Evolutionary conservation across 2,797 vertebrate genomes (phyloP).

Genomic region (Fistularia commersonii): DNA sequence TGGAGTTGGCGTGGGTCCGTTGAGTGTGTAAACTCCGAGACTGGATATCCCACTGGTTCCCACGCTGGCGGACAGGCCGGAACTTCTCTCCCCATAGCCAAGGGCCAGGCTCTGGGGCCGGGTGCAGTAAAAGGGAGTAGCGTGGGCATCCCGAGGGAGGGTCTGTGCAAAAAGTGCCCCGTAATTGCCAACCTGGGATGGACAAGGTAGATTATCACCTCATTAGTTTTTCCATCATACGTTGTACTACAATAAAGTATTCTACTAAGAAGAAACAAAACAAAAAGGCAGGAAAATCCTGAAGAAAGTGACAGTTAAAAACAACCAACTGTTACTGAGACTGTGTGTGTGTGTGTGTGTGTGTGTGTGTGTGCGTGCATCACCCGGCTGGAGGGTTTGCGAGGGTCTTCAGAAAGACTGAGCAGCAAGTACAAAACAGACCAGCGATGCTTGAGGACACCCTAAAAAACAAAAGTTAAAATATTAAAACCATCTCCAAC

Average conservation of each 20-base stretch:
- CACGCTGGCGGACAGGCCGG: conserved; percentile 76
- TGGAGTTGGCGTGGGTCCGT: conserved; percentile 84
- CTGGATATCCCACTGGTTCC: conserved; percentile 96
- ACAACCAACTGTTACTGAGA: background rate
- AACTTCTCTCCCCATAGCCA: conserved; percentile 81
- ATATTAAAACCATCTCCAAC: background rate
- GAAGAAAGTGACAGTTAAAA: background rate
- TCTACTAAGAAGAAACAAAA: background rate
- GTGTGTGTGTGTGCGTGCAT: conserved; percentile 1
- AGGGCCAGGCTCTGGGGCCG: conserved; percentile 91
- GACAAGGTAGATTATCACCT: background rate
- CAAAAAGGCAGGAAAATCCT: too few relatives aligned
- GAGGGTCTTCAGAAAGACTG: conserved; percentile 95
- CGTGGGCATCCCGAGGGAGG: conserved; percentile 91
- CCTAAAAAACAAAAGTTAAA: conserved; percentile 65
- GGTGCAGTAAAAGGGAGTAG: conserved; percentile 93
- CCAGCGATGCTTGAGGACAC: conserved; percentile 95
- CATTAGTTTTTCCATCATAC: background rate
- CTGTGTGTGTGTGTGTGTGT: too few relatives aligned
- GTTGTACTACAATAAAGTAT: background rate
- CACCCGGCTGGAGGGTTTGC: conserved; percentile 88
- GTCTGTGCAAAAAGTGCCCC: conserved; percentile 89
- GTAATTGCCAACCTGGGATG: conserved; percentile 83
- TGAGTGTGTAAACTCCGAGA: conserved; percentile 82
- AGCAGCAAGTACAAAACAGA: conserved; percentile 95